Conservation (phyloP, 2,797 vertebrate genomes). For the Hippoglossus hippoglossus region DNA sequence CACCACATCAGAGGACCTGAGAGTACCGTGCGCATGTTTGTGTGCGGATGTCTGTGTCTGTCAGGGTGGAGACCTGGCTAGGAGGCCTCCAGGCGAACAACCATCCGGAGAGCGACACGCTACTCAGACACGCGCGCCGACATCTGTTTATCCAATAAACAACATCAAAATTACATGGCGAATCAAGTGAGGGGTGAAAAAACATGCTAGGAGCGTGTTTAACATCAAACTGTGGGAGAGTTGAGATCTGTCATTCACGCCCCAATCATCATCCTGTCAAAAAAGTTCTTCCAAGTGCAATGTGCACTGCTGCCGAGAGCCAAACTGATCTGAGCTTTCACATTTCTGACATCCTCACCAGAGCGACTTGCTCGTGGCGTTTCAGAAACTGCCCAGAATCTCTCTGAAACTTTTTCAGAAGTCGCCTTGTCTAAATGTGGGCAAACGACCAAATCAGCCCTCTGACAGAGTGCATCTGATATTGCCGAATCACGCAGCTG, state of each 20-base stretch:
- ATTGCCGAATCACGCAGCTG: neutral
- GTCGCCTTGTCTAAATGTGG: conserved; percentile 21
- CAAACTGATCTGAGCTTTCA: conserved; percentile 47
- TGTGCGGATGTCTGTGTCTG: conserved; percentile 23
- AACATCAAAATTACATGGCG: conserved; percentile 75
- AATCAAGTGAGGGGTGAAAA: conserved; percentile 46
- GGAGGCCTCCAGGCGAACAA: conserved; percentile 69
- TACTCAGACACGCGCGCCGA: conserved; percentile 25
- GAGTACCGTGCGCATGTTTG: conserved; percentile 27
- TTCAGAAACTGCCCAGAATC: conserved; percentile 33
- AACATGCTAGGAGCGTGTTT: conserved; percentile 61
- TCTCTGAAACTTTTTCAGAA: conserved; percentile 40
- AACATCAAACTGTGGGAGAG: conserved; percentile 50
- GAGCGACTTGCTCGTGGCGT: conserved; percentile 40
- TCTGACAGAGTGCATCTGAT: conserved; percentile 24
- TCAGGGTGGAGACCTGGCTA: conserved; percentile 57
- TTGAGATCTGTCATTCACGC: conserved; percentile 50
- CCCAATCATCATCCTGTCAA: conserved; percentile 50
- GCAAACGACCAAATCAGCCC: conserved; percentile 29
- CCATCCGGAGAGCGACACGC: conserved; percentile 73
- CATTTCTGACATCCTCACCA: conserved; percentile 51
- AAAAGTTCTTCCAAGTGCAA: conserved; percentile 41
- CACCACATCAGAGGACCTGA: conserved; percentile 71
- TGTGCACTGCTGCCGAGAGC: conserved; percentile 46
- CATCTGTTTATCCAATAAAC: conserved; percentile 69